Conservation (phyloP, 2,797 vertebrate species). For the Lutjanus campechanus region DNA sequence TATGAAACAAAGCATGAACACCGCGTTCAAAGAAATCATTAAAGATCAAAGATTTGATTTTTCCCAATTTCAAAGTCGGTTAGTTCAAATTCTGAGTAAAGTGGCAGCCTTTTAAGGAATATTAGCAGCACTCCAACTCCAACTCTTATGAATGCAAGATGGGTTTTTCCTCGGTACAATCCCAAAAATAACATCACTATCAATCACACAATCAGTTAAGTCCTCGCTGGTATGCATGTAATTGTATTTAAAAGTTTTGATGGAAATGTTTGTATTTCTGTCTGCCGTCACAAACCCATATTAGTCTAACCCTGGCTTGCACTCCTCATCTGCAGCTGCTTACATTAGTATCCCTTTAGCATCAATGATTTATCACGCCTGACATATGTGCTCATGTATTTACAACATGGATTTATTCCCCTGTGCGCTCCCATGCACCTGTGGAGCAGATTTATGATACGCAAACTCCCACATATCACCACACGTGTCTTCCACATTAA, state of each 20-base stretch:
- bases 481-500: slow-evolving; percentile 49
- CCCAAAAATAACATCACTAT: background rate
- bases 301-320: slow-evolving; percentile 9
- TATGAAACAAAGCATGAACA: no score
- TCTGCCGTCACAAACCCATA: background rate
- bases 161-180: background rate
- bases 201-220: background rate
- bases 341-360: slow-evolving; percentile 40
- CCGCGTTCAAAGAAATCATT: no score
- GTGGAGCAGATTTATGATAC: slow-evolving; percentile 61
- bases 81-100: no score
- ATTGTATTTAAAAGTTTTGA: background rate
- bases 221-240: background rate
- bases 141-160: background rate
- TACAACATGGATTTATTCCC: slow-evolving; percentile 53
- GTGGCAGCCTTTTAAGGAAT: background rate
- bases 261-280: slow-evolving; percentile 10
- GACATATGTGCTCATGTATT: slow-evolving; percentile 63
- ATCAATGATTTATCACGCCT: slow-evolving; percentile 56
- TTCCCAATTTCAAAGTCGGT: no score
- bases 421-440: slow-evolving; percentile 47
- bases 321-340: slow-evolving; percentile 49
- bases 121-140: background rate
- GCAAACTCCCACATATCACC: slow-evolving; percentile 48
- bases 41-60: no score